phyloP scores from a whole-genome alignment of 2,113 vertebrate genomes.

The Anser brachyrhynchus region DNA sequence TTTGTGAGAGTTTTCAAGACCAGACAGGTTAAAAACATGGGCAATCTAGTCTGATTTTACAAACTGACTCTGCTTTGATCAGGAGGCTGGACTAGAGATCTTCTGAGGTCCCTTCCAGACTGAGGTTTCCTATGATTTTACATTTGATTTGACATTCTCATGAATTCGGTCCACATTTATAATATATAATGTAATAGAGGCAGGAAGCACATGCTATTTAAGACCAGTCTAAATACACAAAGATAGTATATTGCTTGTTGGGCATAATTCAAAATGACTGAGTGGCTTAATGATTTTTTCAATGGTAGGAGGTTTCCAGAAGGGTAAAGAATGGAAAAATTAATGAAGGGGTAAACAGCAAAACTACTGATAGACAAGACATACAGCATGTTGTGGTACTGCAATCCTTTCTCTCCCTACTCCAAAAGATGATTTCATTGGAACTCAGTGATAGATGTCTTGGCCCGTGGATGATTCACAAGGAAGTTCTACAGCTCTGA shows the following conservation, averaged over 20 bases:
- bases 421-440: neutral
- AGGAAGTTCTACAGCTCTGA: neutral
- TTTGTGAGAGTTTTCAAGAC: neutral
- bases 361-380: neutral
- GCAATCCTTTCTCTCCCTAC: neutral
- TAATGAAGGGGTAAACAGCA: neutral
- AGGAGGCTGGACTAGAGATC: neutral
- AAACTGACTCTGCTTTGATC: neutral
- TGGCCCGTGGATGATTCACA: neutral
- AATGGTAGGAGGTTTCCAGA: neutral
- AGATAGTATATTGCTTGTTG: neutral
- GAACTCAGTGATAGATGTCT: neutral
- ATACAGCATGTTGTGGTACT: neutral
- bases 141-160: neutral
- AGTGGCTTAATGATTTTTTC: neutral
- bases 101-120: neutral
- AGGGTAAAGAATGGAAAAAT: neutral
- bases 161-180: neutral
- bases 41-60: neutral
- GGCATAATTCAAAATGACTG: neutral
- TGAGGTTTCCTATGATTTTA: neutral
- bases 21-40: neutral
- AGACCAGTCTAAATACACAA: neutral
- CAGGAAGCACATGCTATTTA: neutral
- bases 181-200: neutral